These are phyloP conservation scores for Circaetus cinerascens DNA, from an alignment of 2,113 vertebrate species.

Conservation along the genomic window DNA sequence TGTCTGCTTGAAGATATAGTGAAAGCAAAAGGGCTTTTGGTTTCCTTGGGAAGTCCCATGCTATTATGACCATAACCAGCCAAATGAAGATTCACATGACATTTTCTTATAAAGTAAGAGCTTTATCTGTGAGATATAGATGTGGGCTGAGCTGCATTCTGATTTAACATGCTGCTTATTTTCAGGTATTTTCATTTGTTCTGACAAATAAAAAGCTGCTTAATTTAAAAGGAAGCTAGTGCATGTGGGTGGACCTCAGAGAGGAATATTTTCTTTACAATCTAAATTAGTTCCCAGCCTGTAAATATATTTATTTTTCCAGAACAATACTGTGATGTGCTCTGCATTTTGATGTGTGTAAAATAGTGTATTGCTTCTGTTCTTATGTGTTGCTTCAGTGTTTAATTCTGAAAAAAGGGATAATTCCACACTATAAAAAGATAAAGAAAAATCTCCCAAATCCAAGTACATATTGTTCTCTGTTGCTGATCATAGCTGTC, in stretches of 20 bases:
- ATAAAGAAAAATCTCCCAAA: not conserved
- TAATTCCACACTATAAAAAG: not conserved
- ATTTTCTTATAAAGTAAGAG: conserved; percentile 49
- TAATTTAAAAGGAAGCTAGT: not conserved
- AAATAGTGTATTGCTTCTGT: not conserved
- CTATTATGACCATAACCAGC: conserved; percentile 38
- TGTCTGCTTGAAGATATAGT: conserved; percentile 45
- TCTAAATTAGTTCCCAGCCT: not conserved
- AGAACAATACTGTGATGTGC: not conserved
- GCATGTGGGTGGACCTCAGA: not conserved
- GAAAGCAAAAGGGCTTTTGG: conserved; percentile 65
- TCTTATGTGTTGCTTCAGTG: not conserved
- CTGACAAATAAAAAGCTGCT: not conserved
- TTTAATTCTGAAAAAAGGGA: not conserved
- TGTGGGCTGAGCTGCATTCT: conserved; percentile 49
- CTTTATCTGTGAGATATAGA: conserved; percentile 34
- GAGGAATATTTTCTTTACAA: not conserved
- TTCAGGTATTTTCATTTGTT: conserved; percentile 37
- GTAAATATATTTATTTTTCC: not conserved
- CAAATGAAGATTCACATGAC: conserved; percentile 38
- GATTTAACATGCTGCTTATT: conserved; percentile 27
- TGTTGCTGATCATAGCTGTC: not conserved
- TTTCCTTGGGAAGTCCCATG: conserved; percentile 60
- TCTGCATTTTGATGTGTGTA: not conserved
- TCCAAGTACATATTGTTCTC: not conserved